Evolutionary conservation across 2,888 invertebrate species (phyloP).

Genomic region (Diarsia rubi): DNA sequence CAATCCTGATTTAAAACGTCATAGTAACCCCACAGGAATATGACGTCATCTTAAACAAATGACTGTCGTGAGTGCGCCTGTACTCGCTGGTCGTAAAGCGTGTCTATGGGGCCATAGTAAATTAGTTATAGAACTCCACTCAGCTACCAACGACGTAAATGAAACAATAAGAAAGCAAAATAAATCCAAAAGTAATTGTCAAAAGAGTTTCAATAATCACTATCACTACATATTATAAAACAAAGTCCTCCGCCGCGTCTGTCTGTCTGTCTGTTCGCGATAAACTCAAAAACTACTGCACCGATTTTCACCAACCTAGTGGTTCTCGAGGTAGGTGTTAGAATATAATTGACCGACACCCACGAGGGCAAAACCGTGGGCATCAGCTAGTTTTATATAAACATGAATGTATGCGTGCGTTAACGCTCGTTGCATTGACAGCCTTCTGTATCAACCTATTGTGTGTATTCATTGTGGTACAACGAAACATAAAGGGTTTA

Average conservation of each 20-base stretch:
- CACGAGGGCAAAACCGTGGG: no score
- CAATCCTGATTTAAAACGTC: no score
- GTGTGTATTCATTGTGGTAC: conserved; percentile 48
- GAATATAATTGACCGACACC: no score
- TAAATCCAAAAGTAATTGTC: not conserved
- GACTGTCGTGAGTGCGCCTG: not conserved
- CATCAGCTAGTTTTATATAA: no score
- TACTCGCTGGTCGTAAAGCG: not conserved
- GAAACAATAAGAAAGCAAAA: not conserved
- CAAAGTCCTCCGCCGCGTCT: no score
- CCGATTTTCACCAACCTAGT: no score
- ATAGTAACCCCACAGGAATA: no score
- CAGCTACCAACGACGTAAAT: not conserved
- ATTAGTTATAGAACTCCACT: not conserved
- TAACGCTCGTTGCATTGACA: not conserved
- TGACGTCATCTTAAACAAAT: not conserved
- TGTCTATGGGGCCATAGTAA: not conserved
- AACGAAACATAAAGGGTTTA: conserved; percentile 74
- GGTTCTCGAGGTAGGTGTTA: no score
- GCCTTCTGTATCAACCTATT: conserved; percentile 14
- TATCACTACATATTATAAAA: no score
- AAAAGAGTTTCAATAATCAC: not conserved
- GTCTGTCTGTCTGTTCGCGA: no score
- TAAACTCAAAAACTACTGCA: no score
- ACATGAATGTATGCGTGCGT: not conserved